These are phyloP conservation scores for Coelogynopora nodosa DNA, from an alignment of 2,888 invertebrate genomes.

Conservation along the genomic window DNA sequence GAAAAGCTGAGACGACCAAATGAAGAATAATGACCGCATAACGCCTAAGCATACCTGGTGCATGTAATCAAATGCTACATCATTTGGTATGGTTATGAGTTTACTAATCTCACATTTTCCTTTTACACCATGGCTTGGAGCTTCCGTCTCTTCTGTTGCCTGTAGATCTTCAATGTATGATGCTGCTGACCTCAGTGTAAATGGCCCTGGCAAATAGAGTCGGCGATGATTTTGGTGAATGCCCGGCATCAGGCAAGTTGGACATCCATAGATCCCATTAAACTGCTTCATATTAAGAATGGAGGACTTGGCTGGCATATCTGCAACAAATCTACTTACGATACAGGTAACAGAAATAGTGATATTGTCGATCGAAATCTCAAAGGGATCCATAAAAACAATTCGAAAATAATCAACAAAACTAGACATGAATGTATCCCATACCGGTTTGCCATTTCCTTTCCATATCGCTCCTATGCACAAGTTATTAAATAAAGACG, in stretches of 20 bases:
- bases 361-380: too few relatives aligned
- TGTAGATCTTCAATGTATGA: not conserved
- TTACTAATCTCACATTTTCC: not conserved
- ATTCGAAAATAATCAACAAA: not conserved
- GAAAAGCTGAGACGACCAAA: not conserved
- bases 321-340: not conserved
- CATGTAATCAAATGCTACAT: not conserved
- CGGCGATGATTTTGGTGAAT: not conserved
- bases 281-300: not conserved
- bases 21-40: not conserved
- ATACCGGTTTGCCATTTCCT: not conserved
- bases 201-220: not conserved
- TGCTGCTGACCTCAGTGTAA: not conserved
- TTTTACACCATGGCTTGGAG: not conserved
- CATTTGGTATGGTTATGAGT: not conserved
- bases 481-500: not conserved
- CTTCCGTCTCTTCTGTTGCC: not conserved
- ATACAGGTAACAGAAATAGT: too few relatives aligned
- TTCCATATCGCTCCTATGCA: not conserved
- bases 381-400: too few relatives aligned
- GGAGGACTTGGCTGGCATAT: conserved; percentile 14
- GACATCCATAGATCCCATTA: not conserved
- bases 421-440: not conserved
- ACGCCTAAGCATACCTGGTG: not conserved
- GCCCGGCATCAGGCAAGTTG: not conserved